phyloP scores from a whole-genome alignment of 2,797 vertebrate species.

The Sebastolobus altivelis region DNA sequence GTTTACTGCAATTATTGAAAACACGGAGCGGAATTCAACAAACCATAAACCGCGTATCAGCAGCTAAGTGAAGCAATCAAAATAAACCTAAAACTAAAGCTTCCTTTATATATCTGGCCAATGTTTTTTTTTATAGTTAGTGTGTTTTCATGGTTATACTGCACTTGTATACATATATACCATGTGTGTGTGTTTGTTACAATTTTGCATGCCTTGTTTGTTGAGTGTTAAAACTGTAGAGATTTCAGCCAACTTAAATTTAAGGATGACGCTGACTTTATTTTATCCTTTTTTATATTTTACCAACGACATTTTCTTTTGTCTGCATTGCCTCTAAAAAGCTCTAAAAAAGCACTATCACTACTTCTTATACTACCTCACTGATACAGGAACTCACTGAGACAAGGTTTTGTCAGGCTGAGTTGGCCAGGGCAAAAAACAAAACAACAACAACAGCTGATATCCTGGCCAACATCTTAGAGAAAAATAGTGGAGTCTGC shows the following conservation, averaged over 20 bases:
- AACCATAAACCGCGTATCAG: conserved; percentile 7
- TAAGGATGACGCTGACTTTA: neutral
- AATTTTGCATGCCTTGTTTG: conserved; percentile 11
- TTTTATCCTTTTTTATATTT: neutral
- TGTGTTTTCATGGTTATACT: neutral
- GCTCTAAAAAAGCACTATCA: neutral
- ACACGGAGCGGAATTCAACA: conserved; percentile 36
- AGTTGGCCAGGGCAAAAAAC: neutral
- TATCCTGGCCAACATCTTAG: neutral
- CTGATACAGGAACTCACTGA: neutral
- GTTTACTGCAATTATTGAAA: conserved; percentile 57
- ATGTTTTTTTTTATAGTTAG: neutral
- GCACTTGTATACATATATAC: neutral
- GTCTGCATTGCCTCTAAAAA: neutral
- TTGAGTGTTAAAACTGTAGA: neutral
- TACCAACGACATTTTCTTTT: neutral
- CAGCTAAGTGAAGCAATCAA: conserved; percentile 19
- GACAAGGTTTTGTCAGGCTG: neutral
- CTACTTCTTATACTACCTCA: neutral
- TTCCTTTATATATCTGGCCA: neutral
- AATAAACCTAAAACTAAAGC: conserved; percentile 14
- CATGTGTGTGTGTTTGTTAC: neutral
- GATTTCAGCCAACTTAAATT: neutral
- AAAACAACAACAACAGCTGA: neutral
- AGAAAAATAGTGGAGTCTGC: neutral